phyloP scores from a whole-genome alignment of 2,888 invertebrate genomes.

The Coecobrya sp. region DNA sequence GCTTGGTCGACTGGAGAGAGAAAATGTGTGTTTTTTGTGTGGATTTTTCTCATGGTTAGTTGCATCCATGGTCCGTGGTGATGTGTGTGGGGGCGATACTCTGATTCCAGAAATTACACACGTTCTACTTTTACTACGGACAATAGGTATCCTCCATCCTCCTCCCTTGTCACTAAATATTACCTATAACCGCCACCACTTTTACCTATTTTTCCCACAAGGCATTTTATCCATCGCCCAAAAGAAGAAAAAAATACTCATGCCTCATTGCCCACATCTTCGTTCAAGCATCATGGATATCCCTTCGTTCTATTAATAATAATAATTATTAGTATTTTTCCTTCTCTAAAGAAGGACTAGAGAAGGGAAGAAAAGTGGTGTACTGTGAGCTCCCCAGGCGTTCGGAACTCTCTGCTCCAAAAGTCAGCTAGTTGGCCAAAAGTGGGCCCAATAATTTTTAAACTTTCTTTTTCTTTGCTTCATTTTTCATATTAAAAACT shows the following conservation, averaged over 20 bases:
- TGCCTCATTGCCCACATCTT: not conserved
- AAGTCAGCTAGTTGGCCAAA: constrained; percentile 32
- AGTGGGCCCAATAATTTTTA: constrained; percentile 44
- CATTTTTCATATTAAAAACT: constrained; percentile 48
- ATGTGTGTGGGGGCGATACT: not conserved
- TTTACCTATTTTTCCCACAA: not conserved
- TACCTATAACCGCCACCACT: not conserved
- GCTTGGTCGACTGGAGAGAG: not conserved
- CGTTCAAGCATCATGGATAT: no score
- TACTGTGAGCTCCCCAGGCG: no score
- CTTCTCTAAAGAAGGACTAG: no score
- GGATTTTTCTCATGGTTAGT: constrained; percentile 47
- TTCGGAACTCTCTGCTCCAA: not conserved
- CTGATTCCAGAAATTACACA: constrained; percentile 26
- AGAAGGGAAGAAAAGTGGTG: no score
- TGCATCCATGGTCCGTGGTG: not conserved
- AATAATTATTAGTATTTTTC: no score
- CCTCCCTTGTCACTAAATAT: not conserved
- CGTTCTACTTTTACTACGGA: constrained; percentile 28
- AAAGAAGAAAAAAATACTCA: not conserved
- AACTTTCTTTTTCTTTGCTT: constrained; percentile 13
- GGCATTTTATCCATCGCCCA: constrained; percentile 10
- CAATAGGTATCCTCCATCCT: not conserved
- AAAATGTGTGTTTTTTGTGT: constrained; percentile 14
- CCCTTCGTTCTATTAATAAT: no score